phyloP scores from a whole-genome alignment of 1,140 invertebrate genomes.

The Drosophila tsacasi region DNA sequence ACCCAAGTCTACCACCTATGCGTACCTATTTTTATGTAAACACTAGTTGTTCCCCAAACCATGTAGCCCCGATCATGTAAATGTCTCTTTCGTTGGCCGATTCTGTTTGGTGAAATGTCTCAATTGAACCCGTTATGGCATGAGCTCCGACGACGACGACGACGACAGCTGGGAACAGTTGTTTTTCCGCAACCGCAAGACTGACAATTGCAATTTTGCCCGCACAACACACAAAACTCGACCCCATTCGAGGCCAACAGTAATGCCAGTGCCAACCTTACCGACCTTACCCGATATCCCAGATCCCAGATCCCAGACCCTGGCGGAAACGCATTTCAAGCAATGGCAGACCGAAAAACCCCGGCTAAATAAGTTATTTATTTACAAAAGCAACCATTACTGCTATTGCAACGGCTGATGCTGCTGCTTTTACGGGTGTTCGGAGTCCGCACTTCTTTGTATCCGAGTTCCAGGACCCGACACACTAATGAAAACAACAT shows the following conservation, averaged over 20 bases:
- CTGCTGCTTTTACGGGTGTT: slow-evolving; percentile 33
- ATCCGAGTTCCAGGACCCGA: slow-evolving; percentile 19
- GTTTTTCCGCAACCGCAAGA: slow-evolving; percentile 46
- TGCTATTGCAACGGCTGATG: slow-evolving; percentile 28
- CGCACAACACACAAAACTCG: slow-evolving; percentile 13
- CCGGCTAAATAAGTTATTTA: slow-evolving; percentile 75
- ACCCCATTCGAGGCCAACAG: not conserved
- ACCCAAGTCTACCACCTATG: slow-evolving; percentile 10
- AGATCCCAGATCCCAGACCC: too few species aligned
- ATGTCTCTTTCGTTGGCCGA: slow-evolving; percentile 43
- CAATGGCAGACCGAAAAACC: slow-evolving; percentile 42
- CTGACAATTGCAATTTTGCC: slow-evolving; percentile 45
- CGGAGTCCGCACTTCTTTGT: slow-evolving; percentile 31
- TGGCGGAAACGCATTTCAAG: slow-evolving; percentile 56
- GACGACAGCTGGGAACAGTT: slow-evolving; percentile 41
- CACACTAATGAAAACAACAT: slow-evolving; percentile 79
- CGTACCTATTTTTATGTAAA: slow-evolving; percentile 22
- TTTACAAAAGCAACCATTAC: slow-evolving; percentile 68
- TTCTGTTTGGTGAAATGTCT: slow-evolving; percentile 44
- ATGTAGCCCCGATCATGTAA: slow-evolving; percentile 47
- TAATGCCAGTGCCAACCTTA: not conserved
- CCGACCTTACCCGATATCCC: not conserved
- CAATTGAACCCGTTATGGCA: slow-evolving; percentile 38
- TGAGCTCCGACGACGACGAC: not conserved
- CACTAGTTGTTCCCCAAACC: slow-evolving; percentile 7